phyloP scores from a whole-genome alignment of 2,888 invertebrate species.

The Cetonia aurata region DNA sequence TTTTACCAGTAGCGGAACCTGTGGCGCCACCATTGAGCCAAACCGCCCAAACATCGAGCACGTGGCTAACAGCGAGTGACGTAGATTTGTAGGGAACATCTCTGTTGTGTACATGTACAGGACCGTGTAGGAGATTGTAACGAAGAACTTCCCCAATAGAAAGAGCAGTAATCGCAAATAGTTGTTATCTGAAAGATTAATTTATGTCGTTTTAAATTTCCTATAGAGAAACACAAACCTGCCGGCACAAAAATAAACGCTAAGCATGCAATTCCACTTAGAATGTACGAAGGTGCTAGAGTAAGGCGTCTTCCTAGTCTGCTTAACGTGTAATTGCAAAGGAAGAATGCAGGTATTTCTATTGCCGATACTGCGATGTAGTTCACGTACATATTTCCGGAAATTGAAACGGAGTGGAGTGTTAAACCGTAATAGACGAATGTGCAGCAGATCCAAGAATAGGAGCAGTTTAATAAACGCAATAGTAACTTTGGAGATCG shows the following conservation, averaged over 20 bases:
- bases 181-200: constrained; percentile 30
- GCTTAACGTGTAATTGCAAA: constrained; percentile 74
- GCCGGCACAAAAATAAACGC: constrained; percentile 67
- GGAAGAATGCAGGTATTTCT: constrained; percentile 79
- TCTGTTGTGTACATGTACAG: constrained; percentile 79
- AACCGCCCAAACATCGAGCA: constrained; percentile 79
- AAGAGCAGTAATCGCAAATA: constrained; percentile 59
- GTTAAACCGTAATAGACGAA: constrained; percentile 85
- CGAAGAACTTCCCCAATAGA: constrained; percentile 75
- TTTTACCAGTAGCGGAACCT: constrained; percentile 75
- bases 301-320: constrained; percentile 74
- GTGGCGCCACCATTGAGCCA: constrained; percentile 79
- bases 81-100: constrained; percentile 77
- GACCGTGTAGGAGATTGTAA: constrained; percentile 76
- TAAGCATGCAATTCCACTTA: constrained; percentile 73
- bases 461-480: constrained; percentile 74
- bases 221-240: not conserved
- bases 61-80: constrained; percentile 76
- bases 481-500: constrained; percentile 69
- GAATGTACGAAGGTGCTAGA: constrained; percentile 72
- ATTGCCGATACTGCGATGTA: constrained; percentile 75
- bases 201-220: not conserved
- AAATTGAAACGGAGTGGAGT: constrained; percentile 79
- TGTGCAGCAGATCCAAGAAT: constrained; percentile 82
- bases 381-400: constrained; percentile 81